Percentiles rank a stretch among this genome's conserved stretches.
Evolutionary conservation across 2,797 vertebrate species (phyloP).

Genomic region (Caiman crocodilus): DNA sequence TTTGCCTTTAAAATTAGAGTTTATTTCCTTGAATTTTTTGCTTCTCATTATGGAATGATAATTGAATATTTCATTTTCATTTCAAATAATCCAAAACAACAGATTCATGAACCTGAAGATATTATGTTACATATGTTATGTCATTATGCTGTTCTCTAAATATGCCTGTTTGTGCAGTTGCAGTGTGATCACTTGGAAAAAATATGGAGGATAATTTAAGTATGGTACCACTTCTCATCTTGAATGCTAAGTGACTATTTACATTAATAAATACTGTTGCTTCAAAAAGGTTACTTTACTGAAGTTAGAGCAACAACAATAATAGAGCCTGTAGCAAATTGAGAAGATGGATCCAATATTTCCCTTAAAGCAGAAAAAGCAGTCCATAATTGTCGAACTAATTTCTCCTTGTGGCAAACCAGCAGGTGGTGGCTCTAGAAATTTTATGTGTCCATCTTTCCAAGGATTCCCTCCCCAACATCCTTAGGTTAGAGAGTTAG

Average conservation of each 20-base stretch:
- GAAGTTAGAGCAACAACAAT: neutral
- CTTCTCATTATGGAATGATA: neutral
- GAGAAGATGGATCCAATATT: neutral
- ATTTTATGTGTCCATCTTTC: neutral
- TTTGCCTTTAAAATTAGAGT: neutral
- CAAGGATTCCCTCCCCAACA: neutral
- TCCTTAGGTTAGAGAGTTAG: too few species aligned
- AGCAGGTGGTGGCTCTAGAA: neutral
- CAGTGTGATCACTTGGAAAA: neutral
- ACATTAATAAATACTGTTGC: neutral
- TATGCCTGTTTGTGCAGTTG: neutral
- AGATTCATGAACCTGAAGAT: neutral
- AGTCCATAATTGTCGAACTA: neutral
- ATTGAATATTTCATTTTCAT: neutral
- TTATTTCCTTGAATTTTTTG: neutral
- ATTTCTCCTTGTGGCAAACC: neutral
- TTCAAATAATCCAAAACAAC: neutral
- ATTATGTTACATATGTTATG: neutral
- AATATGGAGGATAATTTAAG: neutral
- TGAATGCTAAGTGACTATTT: neutral
- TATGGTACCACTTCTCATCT: neutral
- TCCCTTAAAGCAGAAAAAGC: neutral
- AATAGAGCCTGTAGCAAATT: neutral
- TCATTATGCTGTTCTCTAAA: neutral
- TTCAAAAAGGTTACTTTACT: neutral